Evolutionary conservation across 2,113 vertebrate genomes (phyloP).

Genomic region (Tragelaphus strepsiceros): DNA sequence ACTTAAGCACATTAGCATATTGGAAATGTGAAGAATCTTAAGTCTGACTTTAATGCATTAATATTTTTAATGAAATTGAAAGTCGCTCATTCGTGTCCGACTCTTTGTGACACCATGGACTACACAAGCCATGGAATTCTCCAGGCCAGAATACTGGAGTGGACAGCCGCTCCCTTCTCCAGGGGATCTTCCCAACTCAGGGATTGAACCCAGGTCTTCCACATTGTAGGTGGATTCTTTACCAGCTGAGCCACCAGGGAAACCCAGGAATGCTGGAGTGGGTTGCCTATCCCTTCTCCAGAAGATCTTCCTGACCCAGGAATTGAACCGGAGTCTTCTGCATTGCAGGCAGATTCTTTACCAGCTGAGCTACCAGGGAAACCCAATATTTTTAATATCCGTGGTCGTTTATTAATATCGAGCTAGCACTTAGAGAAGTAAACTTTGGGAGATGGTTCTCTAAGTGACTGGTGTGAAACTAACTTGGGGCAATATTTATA

Average conservation of each 20-base stretch:
- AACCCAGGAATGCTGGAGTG: background rate
- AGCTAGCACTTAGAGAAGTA: background rate
- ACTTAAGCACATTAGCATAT: background rate
- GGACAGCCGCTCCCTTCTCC: background rate
- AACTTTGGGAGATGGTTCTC: background rate
- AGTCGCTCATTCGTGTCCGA: rapidly evolving
- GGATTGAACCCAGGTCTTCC: background rate
- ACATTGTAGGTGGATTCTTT: background rate
- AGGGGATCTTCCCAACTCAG: background rate
- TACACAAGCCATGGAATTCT: background rate
- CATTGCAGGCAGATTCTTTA: background rate
- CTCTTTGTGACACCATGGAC: background rate
- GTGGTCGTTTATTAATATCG: background rate
- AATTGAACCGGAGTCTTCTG: background rate
- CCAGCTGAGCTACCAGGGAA: background rate
- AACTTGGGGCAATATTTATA: background rate
- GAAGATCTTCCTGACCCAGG: background rate
- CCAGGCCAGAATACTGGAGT: background rate
- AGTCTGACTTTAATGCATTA: background rate
- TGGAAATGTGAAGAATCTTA: background rate
- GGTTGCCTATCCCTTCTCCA: background rate
- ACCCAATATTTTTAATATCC: background rate
- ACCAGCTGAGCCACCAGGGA: background rate
- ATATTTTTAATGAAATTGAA: background rate
- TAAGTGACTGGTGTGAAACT: background rate